Evolutionary conservation across 2,888 invertebrate genomes (phyloP).

Genomic region (Drosophila siamana): DNA sequence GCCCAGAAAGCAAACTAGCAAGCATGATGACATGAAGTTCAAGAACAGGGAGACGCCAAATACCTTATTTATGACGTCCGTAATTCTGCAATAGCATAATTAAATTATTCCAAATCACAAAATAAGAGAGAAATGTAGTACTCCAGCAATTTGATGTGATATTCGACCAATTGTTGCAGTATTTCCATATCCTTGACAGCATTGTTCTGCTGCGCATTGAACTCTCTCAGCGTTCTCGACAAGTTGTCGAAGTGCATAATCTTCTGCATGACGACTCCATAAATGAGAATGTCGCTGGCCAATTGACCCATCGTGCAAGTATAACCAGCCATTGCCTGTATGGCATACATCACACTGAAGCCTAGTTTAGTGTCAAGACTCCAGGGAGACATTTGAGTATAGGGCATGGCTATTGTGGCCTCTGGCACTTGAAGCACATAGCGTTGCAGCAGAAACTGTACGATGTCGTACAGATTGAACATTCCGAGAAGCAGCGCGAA

Average conservation of each 20-base stretch:
- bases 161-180: constrained; percentile 37
- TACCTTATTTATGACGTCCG: constrained; percentile 71
- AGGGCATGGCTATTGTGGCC: constrained; percentile 65
- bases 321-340: constrained; percentile 69
- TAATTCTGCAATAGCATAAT: constrained; percentile 47
- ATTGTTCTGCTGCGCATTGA: constrained; percentile 7
- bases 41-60: constrained; percentile 80
- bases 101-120: too few relatives aligned
- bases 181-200: constrained; percentile 24
- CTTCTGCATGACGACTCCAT: constrained; percentile 72
- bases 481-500: constrained; percentile 74
- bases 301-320: constrained; percentile 71
- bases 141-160: constrained; percentile 54
- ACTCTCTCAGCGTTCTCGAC: constrained; percentile 38
- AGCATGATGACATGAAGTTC: constrained; percentile 77
- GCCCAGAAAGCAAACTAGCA: constrained; percentile 82
- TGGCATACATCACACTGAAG: constrained; percentile 63
- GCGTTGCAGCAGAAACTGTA: constrained; percentile 52
- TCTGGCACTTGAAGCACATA: constrained; percentile 38
- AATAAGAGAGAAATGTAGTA: constrained; percentile 6
- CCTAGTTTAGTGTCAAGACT: constrained; percentile 52
- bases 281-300: constrained; percentile 78
- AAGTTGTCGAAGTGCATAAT: constrained; percentile 82
- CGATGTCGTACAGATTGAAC: constrained; percentile 69
- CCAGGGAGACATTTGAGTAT: constrained; percentile 68